Percentiles rank a stretch among this genome's conserved stretches.
phyloP scores from a whole-genome alignment of 1,140 invertebrate species.

The Spodoptera frugiperda region DNA sequence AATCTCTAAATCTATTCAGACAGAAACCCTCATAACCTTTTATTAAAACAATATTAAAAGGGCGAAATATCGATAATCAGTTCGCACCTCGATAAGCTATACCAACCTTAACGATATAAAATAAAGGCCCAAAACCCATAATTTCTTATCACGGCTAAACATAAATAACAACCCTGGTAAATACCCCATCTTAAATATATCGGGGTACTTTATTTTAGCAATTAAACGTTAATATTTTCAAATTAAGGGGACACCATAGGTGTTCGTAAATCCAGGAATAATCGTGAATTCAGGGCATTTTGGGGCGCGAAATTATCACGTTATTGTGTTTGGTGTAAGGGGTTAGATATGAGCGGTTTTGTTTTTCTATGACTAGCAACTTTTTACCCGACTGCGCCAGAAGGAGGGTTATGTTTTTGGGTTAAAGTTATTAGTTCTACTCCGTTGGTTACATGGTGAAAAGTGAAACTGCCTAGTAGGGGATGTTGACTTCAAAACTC shows the following conservation, averaged over 20 bases:
- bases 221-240: conserved; percentile 78
- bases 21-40: not conserved
- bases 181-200: conserved; percentile 51
- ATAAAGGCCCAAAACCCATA: conserved; percentile 30
- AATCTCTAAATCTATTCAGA: too few species aligned
- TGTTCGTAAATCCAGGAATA: conserved; percentile 69
- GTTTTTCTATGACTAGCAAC: not conserved
- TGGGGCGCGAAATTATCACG: conserved; percentile 66
- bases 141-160: conserved; percentile 45
- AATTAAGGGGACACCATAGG: conserved; percentile 67
- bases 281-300: conserved; percentile 67
- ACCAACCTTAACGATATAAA: conserved; percentile 26
- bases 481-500: too few species aligned
- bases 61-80: conserved; percentile 27
- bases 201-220: conserved; percentile 57
- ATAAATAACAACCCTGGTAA: conserved; percentile 49
- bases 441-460: too few species aligned
- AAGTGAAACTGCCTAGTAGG: too few species aligned
- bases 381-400: too few species aligned
- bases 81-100: conserved; percentile 38
- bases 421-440: too few species aligned
- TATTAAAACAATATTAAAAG: conserved; percentile 2
- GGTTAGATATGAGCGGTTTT: not conserved
- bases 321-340: conserved; percentile 34
- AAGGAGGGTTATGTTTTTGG: too few species aligned